Conservation (phyloP, 2,113 vertebrate species). For the Anser cygnoides region DNA sequence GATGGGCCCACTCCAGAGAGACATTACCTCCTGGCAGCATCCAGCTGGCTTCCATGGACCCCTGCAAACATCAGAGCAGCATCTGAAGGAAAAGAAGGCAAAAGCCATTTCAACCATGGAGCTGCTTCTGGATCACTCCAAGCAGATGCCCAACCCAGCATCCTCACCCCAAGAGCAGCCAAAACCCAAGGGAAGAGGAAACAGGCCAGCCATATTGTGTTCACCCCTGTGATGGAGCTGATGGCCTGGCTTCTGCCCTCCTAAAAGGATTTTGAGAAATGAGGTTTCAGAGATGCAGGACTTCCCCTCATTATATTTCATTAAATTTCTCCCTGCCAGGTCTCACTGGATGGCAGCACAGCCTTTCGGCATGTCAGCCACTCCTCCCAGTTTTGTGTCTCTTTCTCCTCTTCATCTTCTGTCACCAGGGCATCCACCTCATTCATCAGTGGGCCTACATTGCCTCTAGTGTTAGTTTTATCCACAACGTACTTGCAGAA, state of each 20-base stretch:
- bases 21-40: neutral
- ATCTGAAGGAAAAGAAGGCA: neutral
- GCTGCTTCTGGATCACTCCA: neutral
- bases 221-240: too few relatives aligned
- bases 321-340: too few relatives aligned
- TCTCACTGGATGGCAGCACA: too few relatives aligned
- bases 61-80: neutral
- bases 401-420: too few relatives aligned
- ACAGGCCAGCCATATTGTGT: neutral
- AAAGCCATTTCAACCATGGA: neutral
- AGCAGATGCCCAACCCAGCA: neutral
- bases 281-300: too few relatives aligned
- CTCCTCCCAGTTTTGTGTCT: too few relatives aligned
- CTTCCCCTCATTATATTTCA: too few relatives aligned
- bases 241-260: neutral
- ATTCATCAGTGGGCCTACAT: too few relatives aligned
- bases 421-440: too few relatives aligned
- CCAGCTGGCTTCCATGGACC: neutral
- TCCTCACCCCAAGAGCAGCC: fast-evolving
- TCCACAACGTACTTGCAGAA: too few relatives aligned
- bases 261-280: neutral
- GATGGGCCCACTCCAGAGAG: neutral
- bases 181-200: neutral
- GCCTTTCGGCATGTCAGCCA: too few relatives aligned
- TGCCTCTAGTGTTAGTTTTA: too few relatives aligned